Base-by-base conservation (phyloP, 2,888 invertebrate species). In the Chrysina gloriosa region DNA sequence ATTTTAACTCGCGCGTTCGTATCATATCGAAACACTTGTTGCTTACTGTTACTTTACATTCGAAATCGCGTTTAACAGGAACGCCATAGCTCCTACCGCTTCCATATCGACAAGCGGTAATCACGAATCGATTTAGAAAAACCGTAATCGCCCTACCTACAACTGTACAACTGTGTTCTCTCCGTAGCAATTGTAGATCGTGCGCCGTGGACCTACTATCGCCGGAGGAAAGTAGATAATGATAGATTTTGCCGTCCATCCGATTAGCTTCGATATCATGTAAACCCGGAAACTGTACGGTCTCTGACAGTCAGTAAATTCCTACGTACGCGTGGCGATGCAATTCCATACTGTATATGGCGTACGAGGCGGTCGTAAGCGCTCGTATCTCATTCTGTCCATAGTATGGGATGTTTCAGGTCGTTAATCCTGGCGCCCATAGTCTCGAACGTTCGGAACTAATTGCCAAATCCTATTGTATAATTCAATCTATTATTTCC, bases 121-220 rank as follows among this genome's bases (percentile, higher is more conserved):
- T 58, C 58, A 27, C 42, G 58, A 42, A 58, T 58, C 58, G 58
- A 39, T 58, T n/a, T 58, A 58, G 58, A 58, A 58, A 58, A 58
- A 58, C 58, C 58, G 58, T 58, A 58, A 58, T 58, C 58, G 58
- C 39, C 42, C 27, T 42, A 58, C n/a, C n/a, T n/a, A n/a, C n/a
- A n/a, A n/a, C n/a, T n/a, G n/a, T n/a, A n/a, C n/a, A n/a, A 58
- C 58, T 58, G 58, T 58, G 25, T 14, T 42, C 58, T 58, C 31
- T 52, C 6, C 16, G 5, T 27, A 27, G 58, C 14, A 42, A 58
- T 58, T 39, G 58, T 58, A 25, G 42, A 16, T 39, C 58, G 58
- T 58, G 58, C 25, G 23, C n/a, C 25, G 25, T 25, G 16, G 58
- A 27, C 42, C 34, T 9, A 25, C 39, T 42, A 39, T 58, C 58